These are phyloP conservation scores for Limnothrissa miodon DNA, from an alignment of 2,113 vertebrate genomes.

Conservation along the genomic window DNA sequence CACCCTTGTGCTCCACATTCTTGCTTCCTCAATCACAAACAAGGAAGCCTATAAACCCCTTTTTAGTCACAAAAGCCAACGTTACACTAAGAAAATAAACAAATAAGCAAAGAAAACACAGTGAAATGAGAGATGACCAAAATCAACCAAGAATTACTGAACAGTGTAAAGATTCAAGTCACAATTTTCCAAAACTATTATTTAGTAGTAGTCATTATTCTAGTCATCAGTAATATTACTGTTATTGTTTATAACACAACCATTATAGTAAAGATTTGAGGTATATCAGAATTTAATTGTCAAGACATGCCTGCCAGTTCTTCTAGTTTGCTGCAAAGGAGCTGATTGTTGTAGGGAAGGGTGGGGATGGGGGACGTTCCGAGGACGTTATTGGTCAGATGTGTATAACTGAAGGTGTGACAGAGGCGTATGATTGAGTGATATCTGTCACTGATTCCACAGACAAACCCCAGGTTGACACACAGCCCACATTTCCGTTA, in stretches of 20 bases:
- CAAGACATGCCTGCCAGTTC: conserved; percentile 87
- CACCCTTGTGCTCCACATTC: background rate
- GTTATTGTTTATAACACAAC: conserved; percentile 82
- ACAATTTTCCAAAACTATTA: conserved; percentile 90
- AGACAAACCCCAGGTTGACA: conserved; percentile 11
- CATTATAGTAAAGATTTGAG: conserved; percentile 99
- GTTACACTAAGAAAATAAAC: too few species aligned
- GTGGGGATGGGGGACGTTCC: conserved; percentile 49
- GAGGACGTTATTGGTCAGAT: conserved; percentile 36
- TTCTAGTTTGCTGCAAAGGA: conserved; percentile 72
- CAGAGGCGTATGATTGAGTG: conserved; percentile 26
- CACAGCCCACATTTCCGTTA: conserved; percentile 61
- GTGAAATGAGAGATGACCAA: background rate
- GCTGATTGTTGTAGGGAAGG: too few species aligned
- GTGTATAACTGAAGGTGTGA: conserved; percentile 34
- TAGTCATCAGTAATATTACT: conserved; percentile 68
- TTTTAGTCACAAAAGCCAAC: conserved; percentile 1
- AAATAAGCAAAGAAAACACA: background rate
- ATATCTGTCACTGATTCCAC: conserved; percentile 9
- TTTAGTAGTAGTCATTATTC: conserved; percentile 61
- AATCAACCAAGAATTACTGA: conserved; percentile 76
- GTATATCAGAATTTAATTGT: conserved; percentile 99
- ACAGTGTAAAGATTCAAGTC: conserved; percentile 92
- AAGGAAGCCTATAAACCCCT: conserved; percentile 29
- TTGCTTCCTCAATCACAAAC: conserved; percentile 14